These are phyloP conservation scores for Melikaiella ostensackeni DNA, from an alignment of 2,888 invertebrate genomes.

Conservation along the genomic window DNA sequence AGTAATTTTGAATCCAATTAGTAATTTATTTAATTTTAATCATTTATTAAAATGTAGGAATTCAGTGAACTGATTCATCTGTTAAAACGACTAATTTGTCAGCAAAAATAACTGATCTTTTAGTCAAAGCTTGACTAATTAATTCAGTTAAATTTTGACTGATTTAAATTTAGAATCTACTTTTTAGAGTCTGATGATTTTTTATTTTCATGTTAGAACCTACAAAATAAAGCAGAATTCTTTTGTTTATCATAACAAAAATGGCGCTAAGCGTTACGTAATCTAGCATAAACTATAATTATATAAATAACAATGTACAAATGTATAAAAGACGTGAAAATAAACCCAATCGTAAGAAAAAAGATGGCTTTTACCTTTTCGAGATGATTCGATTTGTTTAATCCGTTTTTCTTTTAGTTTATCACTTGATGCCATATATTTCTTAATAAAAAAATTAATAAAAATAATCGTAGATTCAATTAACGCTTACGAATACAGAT, in stretches of 20 bases:
- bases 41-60: no score
- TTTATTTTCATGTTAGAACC: neutral
- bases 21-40: no score
- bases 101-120: no score
- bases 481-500: slow-evolving; percentile 53
- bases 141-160: no score
- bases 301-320: slow-evolving; percentile 51
- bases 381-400: neutral
- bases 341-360: neutral
- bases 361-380: neutral
- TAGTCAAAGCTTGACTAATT: no score
- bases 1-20: no score
- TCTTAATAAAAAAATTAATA: neutral
- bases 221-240: no score
- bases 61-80: no score
- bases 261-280: neutral
- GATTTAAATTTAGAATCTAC: no score
- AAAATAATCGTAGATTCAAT: slow-evolving; percentile 30
- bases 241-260: neutral
- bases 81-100: no score
- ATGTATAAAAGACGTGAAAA: slow-evolving; percentile 49
- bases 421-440: neutral
- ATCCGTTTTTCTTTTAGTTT: neutral
- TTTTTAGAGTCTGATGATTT: neutral
- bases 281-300: slow-evolving; percentile 5